phyloP scores from a whole-genome alignment of 1,140 invertebrate genomes.

The Carposina sasakii region DNA sequence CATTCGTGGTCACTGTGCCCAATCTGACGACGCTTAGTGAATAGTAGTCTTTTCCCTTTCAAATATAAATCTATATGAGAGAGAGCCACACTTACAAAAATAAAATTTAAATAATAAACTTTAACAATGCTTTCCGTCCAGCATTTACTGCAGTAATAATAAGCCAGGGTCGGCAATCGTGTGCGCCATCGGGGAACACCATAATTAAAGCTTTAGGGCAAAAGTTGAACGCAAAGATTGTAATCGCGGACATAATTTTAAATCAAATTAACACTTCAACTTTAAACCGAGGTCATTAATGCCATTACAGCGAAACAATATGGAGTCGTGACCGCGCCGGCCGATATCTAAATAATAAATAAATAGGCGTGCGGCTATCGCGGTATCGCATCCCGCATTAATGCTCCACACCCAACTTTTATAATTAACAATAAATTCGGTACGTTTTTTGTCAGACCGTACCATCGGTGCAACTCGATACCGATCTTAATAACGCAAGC shows the following conservation, averaged over 20 bases:
- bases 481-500: slow-evolving; percentile 49
- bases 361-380: slow-evolving; percentile 64
- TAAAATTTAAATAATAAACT: too few species aligned
- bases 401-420: slow-evolving; percentile 64
- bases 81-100: too few species aligned
- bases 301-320: slow-evolving; percentile 68
- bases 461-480: slow-evolving; percentile 41
- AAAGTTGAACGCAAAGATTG: slow-evolving; percentile 65
- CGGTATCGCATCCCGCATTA: slow-evolving; percentile 58
- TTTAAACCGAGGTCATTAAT: slow-evolving; percentile 70
- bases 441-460: slow-evolving; percentile 57
- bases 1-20: too few species aligned
- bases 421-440: slow-evolving; percentile 72
- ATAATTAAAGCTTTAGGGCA: slow-evolving; percentile 64
- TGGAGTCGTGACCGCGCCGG: slow-evolving; percentile 65
- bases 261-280: slow-evolving; percentile 73
- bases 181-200: slow-evolving; percentile 48
- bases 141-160: slow-evolving; percentile 25
- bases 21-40: too few species aligned
- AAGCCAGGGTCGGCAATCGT: slow-evolving; percentile 25
- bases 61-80: too few species aligned
- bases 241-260: slow-evolving; percentile 68
- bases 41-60: too few species aligned
- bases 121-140: slow-evolving; percentile 25
- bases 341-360: slow-evolving; percentile 72